Evolutionary conservation across 2,113 vertebrate genomes (phyloP).

Genomic region (Talpa occidentalis): DNA sequence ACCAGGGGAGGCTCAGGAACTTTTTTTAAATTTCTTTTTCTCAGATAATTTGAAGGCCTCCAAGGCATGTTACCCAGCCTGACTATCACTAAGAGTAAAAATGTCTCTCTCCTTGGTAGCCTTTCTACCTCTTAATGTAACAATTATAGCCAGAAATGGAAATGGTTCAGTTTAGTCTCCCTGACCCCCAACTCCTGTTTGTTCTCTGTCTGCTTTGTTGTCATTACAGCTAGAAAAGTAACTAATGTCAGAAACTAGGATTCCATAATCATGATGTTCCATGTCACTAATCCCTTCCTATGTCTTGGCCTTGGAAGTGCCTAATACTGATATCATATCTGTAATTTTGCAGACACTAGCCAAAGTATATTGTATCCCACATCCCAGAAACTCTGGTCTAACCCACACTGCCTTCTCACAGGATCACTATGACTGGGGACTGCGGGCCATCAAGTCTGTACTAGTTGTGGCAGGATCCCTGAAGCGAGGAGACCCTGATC

Average conservation of each 20-base stretch:
- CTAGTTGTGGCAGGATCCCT: slow-evolving; percentile 96
- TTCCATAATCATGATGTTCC: not conserved
- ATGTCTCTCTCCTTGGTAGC: not conserved
- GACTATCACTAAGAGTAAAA: not conserved
- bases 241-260: not conserved
- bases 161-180: not conserved
- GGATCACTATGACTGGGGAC: slow-evolving; percentile 99
- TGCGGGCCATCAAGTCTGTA: slow-evolving; percentile 97
- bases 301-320: not conserved
- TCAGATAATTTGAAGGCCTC: not conserved
- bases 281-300: not conserved
- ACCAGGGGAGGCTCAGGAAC: too few species aligned
- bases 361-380: fast-evolving
- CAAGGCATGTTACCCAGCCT: not conserved
- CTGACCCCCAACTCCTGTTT: not conserved
- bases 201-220: not conserved
- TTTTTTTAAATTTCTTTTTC: not conserved
- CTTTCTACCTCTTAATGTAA: not conserved
- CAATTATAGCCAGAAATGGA: not conserved
- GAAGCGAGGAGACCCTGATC: slow-evolving; percentile 92
- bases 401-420: slow-evolving; percentile 60
- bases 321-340: not conserved
- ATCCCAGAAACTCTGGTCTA: not conserved
- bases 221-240: not conserved
- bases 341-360: not conserved